Evolutionary conservation across 2,113 vertebrate genomes (phyloP).

Genomic region (Cathartes aura): DNA sequence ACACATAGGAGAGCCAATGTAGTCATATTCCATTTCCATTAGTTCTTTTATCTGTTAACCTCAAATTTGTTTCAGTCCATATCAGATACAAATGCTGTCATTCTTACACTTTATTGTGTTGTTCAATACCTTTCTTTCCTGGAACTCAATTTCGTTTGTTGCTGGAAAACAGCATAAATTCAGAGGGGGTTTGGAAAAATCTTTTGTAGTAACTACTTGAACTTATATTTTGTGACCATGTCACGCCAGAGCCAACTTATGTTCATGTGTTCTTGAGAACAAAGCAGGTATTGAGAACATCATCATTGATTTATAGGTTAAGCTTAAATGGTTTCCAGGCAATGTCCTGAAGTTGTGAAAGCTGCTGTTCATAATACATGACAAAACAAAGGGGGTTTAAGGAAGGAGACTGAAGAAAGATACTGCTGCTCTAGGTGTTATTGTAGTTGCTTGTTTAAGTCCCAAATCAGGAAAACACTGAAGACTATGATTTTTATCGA

Average conservation of each 20-base stretch:
- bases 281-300: neutral
- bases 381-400: neutral
- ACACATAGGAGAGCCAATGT: neutral
- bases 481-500: neutral
- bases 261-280: neutral
- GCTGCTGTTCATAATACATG: neutral
- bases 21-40: slow-evolving; percentile 20
- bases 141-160: neutral
- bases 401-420: neutral
- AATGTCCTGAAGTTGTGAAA: neutral
- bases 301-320: neutral
- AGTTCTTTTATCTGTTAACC: neutral
- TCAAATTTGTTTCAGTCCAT: neutral
- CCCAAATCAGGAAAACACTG: neutral
- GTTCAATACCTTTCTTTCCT: neutral
- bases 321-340: neutral
- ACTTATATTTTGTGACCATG: neutral
- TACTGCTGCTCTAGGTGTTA: neutral
- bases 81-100: neutral
- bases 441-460: neutral
- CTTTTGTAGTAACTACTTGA: neutral
- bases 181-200: neutral
- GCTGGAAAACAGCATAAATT: neutral
- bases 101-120: neutral
- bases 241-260: neutral